Percentiles rank a stretch among this genome's conserved stretches.
Conservation (phyloP, 2,797 vertebrate species). For the Lateolabrax maculatus region DNA sequence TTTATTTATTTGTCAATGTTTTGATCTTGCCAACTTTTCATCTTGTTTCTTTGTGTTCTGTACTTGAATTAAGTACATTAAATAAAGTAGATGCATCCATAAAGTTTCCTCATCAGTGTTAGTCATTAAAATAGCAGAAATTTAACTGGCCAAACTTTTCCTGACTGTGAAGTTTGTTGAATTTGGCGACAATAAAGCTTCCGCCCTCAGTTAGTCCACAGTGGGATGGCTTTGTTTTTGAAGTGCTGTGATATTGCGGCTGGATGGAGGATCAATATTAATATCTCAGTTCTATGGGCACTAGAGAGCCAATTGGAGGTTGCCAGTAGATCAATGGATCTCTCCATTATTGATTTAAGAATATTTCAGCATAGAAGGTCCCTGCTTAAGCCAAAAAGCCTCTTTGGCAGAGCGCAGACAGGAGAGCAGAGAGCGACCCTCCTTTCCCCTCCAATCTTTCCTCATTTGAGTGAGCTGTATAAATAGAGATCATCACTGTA, state of each 20-base stretch:
- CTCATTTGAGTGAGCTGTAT: constrained; percentile 47
- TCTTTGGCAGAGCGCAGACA: constrained; percentile 59
- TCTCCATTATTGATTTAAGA: constrained; percentile 77
- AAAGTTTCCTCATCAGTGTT: not conserved
- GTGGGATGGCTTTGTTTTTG: constrained; percentile 65
- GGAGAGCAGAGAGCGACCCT: constrained; percentile 30
- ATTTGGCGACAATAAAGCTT: constrained; percentile 37
- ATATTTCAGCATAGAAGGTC: constrained; percentile 75
- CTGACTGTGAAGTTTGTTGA: constrained; percentile 4
- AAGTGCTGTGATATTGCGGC: constrained; percentile 60
- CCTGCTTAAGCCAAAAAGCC: constrained; percentile 70
- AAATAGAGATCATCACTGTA: constrained; percentile 68
- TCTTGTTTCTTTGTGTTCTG: not conserved
- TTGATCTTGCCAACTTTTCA: not conserved
- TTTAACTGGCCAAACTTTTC: not conserved
- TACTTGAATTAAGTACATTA: too few relatives aligned
- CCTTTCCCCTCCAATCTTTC: constrained; percentile 48
- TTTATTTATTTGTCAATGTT: not conserved
- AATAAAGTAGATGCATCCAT: not conserved
- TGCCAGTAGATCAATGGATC: constrained; percentile 73
- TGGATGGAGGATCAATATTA: constrained; percentile 74
- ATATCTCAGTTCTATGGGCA: constrained; percentile 70
- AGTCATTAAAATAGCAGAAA: not conserved
- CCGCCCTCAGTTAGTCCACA: constrained; percentile 43
- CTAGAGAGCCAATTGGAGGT: constrained; percentile 71